phyloP scores from a whole-genome alignment of 2,888 invertebrate genomes.

The Scaptomyza parva region DNA sequence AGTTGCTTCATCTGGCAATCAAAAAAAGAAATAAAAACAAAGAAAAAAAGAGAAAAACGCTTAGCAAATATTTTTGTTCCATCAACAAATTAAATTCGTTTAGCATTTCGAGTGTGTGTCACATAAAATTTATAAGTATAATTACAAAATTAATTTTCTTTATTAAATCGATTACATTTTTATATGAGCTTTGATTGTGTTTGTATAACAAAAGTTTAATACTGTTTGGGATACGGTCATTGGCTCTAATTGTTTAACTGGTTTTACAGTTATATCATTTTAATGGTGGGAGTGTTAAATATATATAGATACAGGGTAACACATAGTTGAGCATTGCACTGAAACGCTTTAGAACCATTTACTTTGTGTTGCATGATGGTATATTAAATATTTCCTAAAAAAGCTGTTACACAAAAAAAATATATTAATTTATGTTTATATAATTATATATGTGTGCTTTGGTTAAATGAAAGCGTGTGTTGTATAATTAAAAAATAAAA shows the following conservation, averaged over 20 bases:
- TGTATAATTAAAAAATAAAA: background rate
- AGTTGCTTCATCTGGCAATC: no score
- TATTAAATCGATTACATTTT: constrained; percentile 2
- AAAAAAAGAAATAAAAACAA: no score
- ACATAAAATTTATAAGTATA: constrained; percentile 17
- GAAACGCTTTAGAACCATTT: background rate
- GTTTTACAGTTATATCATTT: constrained; percentile 39
- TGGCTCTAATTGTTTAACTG: constrained; percentile 45
- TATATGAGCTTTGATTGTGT: background rate
- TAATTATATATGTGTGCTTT: background rate
- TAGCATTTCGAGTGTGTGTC: constrained; percentile 45
- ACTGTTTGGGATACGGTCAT: constrained; percentile 41
- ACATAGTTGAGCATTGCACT: background rate
- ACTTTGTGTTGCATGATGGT: background rate
- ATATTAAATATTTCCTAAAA: no score
- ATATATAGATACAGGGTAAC: background rate
- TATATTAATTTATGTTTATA: constrained; percentile 1
- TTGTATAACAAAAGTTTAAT: background rate
- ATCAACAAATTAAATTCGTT: constrained; percentile 37
- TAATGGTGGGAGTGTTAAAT: constrained; percentile 1
- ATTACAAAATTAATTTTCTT: constrained; percentile 5
- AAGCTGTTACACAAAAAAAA: background rate
- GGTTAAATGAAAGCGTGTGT: background rate
- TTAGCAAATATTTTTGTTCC: constrained; percentile 29
- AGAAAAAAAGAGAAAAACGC: constrained; percentile 19